Evolutionary conservation across 2,113 vertebrate genomes (phyloP).

Genomic region (Xiphias gladius): DNA sequence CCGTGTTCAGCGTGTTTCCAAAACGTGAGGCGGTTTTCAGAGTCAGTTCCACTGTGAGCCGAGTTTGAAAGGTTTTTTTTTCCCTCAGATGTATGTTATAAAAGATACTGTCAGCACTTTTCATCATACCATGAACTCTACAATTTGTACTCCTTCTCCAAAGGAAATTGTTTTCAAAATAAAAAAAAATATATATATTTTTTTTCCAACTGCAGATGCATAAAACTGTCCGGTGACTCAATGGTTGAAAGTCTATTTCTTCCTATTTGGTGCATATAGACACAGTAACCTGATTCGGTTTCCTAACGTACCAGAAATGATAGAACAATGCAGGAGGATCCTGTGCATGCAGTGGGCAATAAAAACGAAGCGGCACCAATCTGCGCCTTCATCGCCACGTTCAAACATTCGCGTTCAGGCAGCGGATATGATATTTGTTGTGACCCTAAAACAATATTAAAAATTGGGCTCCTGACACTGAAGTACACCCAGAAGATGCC

Average conservation of each 20-base stretch:
- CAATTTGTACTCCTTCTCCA: background rate
- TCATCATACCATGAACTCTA: background rate
- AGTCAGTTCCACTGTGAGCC: background rate
- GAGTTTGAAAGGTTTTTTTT: background rate
- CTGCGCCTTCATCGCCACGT: background rate
- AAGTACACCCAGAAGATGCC: too few species aligned
- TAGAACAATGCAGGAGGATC: background rate
- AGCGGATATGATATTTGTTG: background rate
- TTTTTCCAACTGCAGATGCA: constrained; percentile 3
- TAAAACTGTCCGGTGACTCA: constrained; percentile 30
- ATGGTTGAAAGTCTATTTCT: constrained; percentile 40
- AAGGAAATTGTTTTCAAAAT: constrained; percentile 16
- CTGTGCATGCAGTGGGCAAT: background rate
- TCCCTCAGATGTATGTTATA: background rate
- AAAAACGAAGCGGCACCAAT: background rate
- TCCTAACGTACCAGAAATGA: background rate
- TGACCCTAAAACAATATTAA: background rate
- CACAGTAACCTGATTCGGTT: background rate
- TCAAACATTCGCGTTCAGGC: background rate
- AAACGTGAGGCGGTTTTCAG: background rate
- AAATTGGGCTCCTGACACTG: too few species aligned
- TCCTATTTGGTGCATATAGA: background rate
- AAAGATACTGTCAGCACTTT: background rate
- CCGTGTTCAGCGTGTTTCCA: constrained; percentile 24
- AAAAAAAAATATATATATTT: background rate